These are phyloP conservation scores for Petrocephalus zakoni DNA, from an alignment of 2,113 vertebrate species.

Conservation along the genomic window DNA sequence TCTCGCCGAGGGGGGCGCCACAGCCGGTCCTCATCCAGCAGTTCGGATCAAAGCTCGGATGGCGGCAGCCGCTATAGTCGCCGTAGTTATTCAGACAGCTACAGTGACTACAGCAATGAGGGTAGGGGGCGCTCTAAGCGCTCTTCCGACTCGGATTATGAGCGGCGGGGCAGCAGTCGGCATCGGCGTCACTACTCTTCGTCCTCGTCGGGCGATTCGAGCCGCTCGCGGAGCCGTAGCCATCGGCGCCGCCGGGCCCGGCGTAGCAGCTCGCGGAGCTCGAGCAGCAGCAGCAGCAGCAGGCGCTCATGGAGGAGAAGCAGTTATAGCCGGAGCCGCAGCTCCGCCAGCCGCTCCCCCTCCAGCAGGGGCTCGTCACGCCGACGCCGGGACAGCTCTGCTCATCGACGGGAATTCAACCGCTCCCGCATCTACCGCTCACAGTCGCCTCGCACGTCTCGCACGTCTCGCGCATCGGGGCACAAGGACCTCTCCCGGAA, in stretches of 20 bases:
- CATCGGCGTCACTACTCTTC: conserved; percentile 72
- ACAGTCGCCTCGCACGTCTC: conserved; percentile 81
- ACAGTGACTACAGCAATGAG: conserved; percentile 82
- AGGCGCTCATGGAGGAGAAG: conserved; percentile 80
- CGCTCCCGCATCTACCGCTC: conserved; percentile 91
- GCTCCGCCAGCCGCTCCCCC: conserved; percentile 74
- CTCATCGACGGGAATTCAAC: conserved; percentile 78
- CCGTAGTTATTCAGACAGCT: conserved; percentile 85
- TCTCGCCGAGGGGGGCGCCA: conserved; percentile 61
- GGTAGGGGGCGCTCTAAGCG: conserved; percentile 64
- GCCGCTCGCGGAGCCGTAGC: conserved; percentile 72
- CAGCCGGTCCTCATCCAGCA: conserved; percentile 80
- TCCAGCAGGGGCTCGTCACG: conserved; percentile 72
- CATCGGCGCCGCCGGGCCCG: conserved; percentile 64
- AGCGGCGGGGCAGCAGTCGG: conserved; percentile 62
- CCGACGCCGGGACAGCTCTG: conserved; percentile 71
- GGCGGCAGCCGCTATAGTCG: conserved; percentile 78
- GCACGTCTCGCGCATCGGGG: conserved; percentile 50
- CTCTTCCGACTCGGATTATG: conserved; percentile 82
- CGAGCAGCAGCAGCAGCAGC: conserved; percentile 52
- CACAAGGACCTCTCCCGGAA: conserved; percentile 52
- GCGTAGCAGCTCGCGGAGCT: conserved; percentile 73
- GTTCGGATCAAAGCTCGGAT: conserved; percentile 80
- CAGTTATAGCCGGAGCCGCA: conserved; percentile 86
- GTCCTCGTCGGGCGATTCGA: conserved; percentile 67